Evolutionary conservation across 2,797 vertebrate genomes (phyloP), one percentile per base, ranked within the genome.

Genomic region (Sebastes steindachneri): DNA sequence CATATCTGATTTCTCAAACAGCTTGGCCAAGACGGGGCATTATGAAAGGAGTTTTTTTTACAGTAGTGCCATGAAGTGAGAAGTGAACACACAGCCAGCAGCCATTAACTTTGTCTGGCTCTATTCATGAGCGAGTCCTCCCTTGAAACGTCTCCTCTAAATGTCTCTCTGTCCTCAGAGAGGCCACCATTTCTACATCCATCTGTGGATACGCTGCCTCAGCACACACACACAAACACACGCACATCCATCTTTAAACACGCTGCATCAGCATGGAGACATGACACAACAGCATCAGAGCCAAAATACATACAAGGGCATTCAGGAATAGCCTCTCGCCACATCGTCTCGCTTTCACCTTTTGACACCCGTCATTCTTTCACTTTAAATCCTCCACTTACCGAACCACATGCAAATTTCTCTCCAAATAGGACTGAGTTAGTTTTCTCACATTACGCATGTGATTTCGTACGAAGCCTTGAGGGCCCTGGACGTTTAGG

Each of bases 171-270:
- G 89, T 92, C 91, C 93, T 94, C 81, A 73, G 89, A 93, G 90
- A 89, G 90, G 88, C 89, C 88, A 89, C 88, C 68, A 63, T 83
- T 89, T 79, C 77, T 92, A 72, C 84, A 89, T 91, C 92, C 92
- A 91, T 93, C 89, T 93, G 88, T 90, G 88, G 86, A 92, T 90
- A 77, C 54, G 92, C 93, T 90, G 92, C 74, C 88, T 95, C 92
- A 94, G 94, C 89, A 76, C 54, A 77, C 14, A 70, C 73, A 53
- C 66, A 70, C 76, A 71, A 62, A 79, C 69, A 77, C 75, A 78
- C 73, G 68, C 84, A 68, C 77, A 92, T 91, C 88, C 89, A 90
- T 91, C 89, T 93, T 92, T 88, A 90, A 90, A 91, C 77, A 31
- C 48, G 92, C 93, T 92, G 90, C 83, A 87, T 94, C 93, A 93